These are phyloP conservation scores for Thereva nobilitata DNA, from an alignment of 2,888 invertebrate genomes.

Conservation along the genomic window DNA sequence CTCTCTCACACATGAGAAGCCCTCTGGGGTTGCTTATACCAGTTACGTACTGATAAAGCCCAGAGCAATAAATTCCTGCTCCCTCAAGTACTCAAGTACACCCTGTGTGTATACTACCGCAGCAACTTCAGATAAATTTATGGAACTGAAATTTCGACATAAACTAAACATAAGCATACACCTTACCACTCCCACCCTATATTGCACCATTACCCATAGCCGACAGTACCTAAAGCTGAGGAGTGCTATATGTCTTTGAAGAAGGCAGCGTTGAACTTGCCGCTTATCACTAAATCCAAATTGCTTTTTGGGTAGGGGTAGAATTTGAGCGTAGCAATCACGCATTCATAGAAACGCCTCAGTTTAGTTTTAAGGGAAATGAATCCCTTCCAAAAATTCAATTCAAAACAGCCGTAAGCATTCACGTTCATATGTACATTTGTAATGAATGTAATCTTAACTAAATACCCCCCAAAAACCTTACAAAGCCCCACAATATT, in stretches of 20 bases:
- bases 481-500: constrained; percentile 17
- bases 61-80: constrained; percentile 32
- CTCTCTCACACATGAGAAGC: constrained; percentile 9
- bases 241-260: neutral
- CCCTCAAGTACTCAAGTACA: constrained; percentile 30
- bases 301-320: neutral
- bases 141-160: constrained; percentile 31
- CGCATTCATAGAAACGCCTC: neutral
- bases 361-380: neutral
- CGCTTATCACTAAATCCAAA: constrained; percentile 18
- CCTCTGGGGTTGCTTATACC: neutral
- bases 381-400: constrained; percentile 13
- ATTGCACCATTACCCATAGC: neutral
- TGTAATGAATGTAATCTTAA: constrained; percentile 26
- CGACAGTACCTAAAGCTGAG: constrained; percentile 1
- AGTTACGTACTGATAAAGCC: constrained; percentile 19
- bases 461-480: constrained; percentile 21
- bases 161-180: constrained; percentile 35
- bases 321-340: constrained; percentile 16
- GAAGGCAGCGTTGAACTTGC: neutral
- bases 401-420: constrained; percentile 6
- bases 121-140: constrained; percentile 25
- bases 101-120: constrained; percentile 10
- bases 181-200: no score
- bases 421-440: constrained; percentile 20